These are phyloP conservation scores for Mallateleia sp. DNA, from an alignment of 2,888 invertebrate genomes.

Conservation along the genomic window DNA sequence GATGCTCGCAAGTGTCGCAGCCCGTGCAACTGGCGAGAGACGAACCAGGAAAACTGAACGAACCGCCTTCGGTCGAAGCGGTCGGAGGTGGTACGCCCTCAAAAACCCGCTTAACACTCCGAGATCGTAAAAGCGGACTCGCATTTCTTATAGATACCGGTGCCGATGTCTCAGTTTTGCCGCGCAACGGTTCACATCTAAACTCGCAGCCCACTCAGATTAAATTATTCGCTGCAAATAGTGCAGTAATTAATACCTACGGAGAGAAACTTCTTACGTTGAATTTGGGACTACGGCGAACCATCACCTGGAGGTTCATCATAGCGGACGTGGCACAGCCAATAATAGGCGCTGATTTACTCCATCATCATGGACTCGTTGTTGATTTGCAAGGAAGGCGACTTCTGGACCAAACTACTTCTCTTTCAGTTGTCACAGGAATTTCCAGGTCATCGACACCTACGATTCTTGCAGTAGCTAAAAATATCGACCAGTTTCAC, in stretches of 20 bases:
- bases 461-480: background rate
- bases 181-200: background rate
- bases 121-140: conserved; percentile 13
- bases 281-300: conserved; percentile 76
- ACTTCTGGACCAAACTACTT: background rate
- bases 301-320: conserved; percentile 73
- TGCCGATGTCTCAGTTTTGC: conserved; percentile 42
- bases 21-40: conserved; percentile 4
- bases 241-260: conserved; percentile 82
- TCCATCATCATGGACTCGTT: conserved; percentile 41
- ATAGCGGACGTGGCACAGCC: conserved; percentile 11
- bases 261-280: conserved; percentile 78
- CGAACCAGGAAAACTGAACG: conserved; percentile 34
- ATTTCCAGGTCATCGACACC: background rate
- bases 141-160: conserved; percentile 72
- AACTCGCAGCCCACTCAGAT: fast-evolving
- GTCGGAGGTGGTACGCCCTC: background rate
- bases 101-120: conserved; percentile 18
- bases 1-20: background rate
- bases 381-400: background rate
- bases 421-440: background rate
- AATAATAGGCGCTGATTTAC: conserved; percentile 79
- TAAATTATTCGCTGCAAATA: conserved; percentile 82
- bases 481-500: background rate
- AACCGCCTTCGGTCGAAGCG: conserved; percentile 18